Evolutionary conservation across 2,888 invertebrate species (phyloP).

Genomic region (Campoplex capitator): DNA sequence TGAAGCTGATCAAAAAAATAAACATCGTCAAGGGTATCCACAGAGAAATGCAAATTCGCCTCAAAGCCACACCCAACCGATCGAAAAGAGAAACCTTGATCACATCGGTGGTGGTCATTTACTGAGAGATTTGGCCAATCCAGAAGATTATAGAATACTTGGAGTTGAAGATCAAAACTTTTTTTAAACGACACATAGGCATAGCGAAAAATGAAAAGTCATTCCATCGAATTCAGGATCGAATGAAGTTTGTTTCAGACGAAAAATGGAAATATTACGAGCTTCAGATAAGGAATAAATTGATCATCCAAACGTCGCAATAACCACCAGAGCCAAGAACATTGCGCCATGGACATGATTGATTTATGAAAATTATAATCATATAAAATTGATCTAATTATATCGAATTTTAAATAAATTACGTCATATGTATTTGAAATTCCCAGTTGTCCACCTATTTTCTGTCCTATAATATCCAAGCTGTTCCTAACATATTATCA

Average conservation of each 20-base stretch:
- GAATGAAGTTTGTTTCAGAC: not conserved
- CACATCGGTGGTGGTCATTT: slow-evolving; percentile 72
- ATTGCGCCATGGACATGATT: not conserved
- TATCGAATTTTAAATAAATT: not conserved
- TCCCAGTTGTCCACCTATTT: not conserved
- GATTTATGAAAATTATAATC: not conserved
- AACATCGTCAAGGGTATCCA: too few relatives aligned
- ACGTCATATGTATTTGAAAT: not conserved
- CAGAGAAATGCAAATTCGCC: not conserved
- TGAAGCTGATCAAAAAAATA: too few relatives aligned
- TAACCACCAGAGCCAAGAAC: not conserved
- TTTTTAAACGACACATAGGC: not conserved
- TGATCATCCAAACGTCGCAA: not conserved
- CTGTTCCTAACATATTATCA: not conserved
- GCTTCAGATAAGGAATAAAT: not conserved
- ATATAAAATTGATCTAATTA: not conserved
- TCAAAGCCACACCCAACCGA: slow-evolving; percentile 6
- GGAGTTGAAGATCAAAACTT: not conserved
- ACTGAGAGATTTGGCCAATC: not conserved
- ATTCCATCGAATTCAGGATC: not conserved
- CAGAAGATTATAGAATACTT: not conserved
- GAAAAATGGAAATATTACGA: not conserved
- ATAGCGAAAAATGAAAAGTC: not conserved
- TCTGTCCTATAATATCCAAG: not conserved
- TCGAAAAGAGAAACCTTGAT: slow-evolving; percentile 73